Conservation (phyloP, 1,140 invertebrate species). For the Nasonia giraulti region DNA sequence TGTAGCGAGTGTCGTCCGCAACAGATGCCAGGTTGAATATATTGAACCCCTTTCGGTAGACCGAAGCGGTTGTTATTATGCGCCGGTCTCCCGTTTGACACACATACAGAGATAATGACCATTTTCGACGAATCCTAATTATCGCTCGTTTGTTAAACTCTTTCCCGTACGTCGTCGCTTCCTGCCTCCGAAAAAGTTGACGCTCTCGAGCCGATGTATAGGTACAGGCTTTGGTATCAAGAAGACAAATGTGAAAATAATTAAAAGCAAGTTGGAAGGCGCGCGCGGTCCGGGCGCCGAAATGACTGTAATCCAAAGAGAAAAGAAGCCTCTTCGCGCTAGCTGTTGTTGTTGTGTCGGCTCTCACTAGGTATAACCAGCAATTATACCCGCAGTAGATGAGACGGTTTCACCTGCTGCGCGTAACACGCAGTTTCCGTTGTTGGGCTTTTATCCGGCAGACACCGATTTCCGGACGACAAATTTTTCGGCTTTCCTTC, state of each 20-base stretch:
- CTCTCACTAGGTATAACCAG: background rate
- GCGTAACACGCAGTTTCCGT: too few relatives aligned
- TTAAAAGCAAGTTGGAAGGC: background rate
- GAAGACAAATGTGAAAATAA: conserved; percentile 18
- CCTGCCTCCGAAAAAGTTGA: background rate
- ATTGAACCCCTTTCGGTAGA: background rate
- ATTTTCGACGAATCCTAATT: conserved; percentile 3
- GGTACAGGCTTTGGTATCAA: background rate
- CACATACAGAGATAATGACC: background rate
- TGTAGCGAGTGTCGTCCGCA: too few relatives aligned
- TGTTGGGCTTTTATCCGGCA: too few relatives aligned
- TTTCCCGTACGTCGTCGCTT: background rate
- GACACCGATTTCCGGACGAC: too few relatives aligned
- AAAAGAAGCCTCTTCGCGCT: too few relatives aligned
- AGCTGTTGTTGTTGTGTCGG: too few relatives aligned
- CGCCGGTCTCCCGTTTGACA: background rate
- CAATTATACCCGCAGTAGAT: background rate
- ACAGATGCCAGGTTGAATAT: too few relatives aligned
- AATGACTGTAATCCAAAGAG: too few relatives aligned
- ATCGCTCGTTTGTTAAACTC: background rate
- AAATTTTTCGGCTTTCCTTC: too few relatives aligned
- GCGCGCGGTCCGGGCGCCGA: background rate
- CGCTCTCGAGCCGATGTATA: background rate
- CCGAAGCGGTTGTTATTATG: background rate
- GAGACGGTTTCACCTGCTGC: background rate